These are phyloP conservation scores for Ciconia boyciana DNA, from an alignment of 2,113 vertebrate genomes.

Conservation along the genomic window DNA sequence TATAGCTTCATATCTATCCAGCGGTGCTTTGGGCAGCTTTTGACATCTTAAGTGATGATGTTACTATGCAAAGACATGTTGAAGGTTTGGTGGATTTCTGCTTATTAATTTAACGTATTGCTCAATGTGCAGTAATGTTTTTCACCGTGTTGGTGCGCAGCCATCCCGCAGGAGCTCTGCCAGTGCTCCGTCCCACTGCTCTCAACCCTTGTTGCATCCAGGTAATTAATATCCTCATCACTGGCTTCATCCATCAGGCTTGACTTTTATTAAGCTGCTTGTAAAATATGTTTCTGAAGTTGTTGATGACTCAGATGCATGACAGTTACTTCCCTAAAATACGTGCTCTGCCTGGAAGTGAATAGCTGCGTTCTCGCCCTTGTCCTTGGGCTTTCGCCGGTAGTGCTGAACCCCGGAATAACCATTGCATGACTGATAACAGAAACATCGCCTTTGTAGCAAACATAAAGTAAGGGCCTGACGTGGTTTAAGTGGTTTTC, in stretches of 20 bases:
- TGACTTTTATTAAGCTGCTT: neutral
- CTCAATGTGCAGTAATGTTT: neutral
- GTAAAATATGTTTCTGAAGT: neutral
- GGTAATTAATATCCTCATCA: neutral
- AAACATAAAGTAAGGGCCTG: neutral
- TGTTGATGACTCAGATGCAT: neutral
- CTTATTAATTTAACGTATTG: accelerated
- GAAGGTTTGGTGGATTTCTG: neutral
- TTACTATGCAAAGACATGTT: neutral
- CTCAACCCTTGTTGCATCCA: neutral
- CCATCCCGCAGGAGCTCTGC: neutral
- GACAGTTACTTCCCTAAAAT: neutral
- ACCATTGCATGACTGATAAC: accelerated
- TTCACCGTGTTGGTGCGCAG: neutral
- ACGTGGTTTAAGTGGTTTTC: neutral
- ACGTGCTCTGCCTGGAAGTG: neutral
- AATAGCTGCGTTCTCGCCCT: neutral
- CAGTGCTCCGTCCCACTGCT: accelerated
- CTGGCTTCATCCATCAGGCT: neutral
- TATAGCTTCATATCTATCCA: neutral
- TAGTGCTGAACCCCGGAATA: neutral
- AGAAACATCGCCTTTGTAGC: neutral
- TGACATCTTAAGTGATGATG: neutral
- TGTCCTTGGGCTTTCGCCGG: neutral
- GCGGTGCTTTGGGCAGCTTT: neutral